Conservation (phyloP, 2,113 vertebrate species). For the Rostratula benghalensis region DNA sequence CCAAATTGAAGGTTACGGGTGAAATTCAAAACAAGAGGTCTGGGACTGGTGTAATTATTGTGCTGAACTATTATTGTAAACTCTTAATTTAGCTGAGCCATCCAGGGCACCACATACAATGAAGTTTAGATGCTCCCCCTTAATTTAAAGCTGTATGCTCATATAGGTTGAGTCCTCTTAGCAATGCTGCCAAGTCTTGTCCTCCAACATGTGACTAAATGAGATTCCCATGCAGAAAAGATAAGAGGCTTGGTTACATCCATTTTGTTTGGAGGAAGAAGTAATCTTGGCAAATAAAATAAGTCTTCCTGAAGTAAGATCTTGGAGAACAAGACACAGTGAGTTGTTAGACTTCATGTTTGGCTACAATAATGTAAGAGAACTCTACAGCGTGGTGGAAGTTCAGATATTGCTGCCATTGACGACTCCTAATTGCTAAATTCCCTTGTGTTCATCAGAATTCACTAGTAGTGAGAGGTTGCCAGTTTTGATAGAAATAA, state of each 20-base stretch:
- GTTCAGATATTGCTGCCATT: not conserved
- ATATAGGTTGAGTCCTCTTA: slow-evolving; percentile 12
- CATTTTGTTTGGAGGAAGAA: not conserved
- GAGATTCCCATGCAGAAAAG: not conserved
- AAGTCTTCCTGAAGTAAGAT: not conserved
- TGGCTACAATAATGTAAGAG: not conserved
- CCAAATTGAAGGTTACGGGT: slow-evolving; percentile 40
- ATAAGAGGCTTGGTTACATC: not conserved
- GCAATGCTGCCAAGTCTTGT: slow-evolving; percentile 33
- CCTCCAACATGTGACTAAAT: not conserved
- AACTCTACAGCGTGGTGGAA: not conserved
- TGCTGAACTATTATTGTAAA: slow-evolving; percentile 31
- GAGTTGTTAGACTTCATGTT: not conserved
- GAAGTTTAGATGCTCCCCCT: slow-evolving; percentile 60
- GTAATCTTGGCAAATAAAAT: not conserved
- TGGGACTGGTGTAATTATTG: slow-evolving; percentile 15
- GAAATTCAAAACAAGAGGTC: slow-evolving; percentile 28
- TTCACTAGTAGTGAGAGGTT: not conserved
- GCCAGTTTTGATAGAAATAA: slow-evolving; percentile 1
- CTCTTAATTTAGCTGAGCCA: slow-evolving; percentile 34
- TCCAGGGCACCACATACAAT: slow-evolving; percentile 27
- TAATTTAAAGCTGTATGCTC: slow-evolving; percentile 43
- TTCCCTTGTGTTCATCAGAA: not conserved
- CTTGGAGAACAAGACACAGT: not conserved
- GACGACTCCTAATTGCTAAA: not conserved